These are phyloP conservation scores for Rhinichthys klamathensis DNA, from an alignment of 2,113 vertebrate species.

Conservation along the genomic window DNA sequence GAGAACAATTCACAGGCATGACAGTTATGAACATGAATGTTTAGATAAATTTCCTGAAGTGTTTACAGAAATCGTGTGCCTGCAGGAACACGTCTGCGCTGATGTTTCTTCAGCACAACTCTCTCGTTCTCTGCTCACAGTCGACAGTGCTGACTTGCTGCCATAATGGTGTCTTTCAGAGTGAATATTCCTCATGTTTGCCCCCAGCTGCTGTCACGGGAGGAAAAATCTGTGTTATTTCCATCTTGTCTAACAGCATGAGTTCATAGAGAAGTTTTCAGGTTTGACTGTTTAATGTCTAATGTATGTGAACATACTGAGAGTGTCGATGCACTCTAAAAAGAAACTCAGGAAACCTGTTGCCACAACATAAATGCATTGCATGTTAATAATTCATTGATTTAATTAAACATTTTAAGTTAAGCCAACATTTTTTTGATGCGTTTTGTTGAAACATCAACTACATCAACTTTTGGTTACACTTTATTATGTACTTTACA, in stretches of 20 bases:
- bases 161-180: constrained; percentile 16
- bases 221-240: constrained; percentile 18
- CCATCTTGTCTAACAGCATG: constrained; percentile 8
- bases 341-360: not conserved
- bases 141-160: constrained; percentile 28
- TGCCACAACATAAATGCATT: not conserved
- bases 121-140: constrained; percentile 22
- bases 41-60: constrained; percentile 1
- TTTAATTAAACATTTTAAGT: no score
- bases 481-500: no score
- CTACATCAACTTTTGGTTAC: no score
- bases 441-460: no score
- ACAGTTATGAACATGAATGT: constrained; percentile 32
- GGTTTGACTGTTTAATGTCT: constrained; percentile 12
- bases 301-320: not conserved
- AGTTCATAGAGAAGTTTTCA: not conserved
- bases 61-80: constrained; percentile 17
- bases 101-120: constrained; percentile 13
- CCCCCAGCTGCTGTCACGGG: constrained; percentile 23
- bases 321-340: not conserved
- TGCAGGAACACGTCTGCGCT: constrained; percentile 20
- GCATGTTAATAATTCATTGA: no score
- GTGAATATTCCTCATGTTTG: constrained; percentile 12
- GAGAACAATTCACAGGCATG: constrained; percentile 8
- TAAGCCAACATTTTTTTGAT: no score